phyloP scores from a whole-genome alignment of 2,113 vertebrate genomes.

The Jacana jacana region DNA sequence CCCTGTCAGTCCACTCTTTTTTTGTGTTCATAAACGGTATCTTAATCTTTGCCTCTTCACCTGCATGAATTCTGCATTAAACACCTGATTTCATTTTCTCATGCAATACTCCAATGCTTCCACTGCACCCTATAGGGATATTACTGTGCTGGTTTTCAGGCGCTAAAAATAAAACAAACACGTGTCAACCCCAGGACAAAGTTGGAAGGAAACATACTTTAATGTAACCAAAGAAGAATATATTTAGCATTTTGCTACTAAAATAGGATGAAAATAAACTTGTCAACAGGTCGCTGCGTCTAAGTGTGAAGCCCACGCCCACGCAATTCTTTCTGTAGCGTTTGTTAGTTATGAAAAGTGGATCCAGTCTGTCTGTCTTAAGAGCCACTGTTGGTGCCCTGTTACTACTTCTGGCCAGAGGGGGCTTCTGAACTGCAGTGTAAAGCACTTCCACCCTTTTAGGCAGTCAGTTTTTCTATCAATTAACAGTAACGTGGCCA shows the following conservation, averaged over 20 bases:
- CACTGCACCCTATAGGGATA: conserved; percentile 23
- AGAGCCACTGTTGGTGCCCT: neutral
- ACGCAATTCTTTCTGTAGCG: neutral
- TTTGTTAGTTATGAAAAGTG: neutral
- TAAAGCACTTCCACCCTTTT: neutral
- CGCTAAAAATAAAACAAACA: conserved; percentile 67
- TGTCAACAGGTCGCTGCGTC: neutral
- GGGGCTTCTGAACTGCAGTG: neutral
- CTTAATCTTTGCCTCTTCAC: neutral
- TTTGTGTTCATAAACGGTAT: neutral
- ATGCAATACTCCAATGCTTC: conserved; percentile 5
- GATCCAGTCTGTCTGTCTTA: neutral
- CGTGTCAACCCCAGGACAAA: conserved; percentile 45
- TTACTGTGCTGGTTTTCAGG: conserved; percentile 11
- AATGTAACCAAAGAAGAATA: conserved; percentile 61
- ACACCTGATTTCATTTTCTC: neutral
- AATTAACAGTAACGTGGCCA: neutral
- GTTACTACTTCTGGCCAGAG: neutral
- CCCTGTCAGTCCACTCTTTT: neutral
- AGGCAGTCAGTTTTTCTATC: neutral
- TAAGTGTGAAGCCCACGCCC: conserved; percentile 1
- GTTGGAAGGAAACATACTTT: conserved; percentile 49
- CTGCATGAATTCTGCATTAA: neutral
- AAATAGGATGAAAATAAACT: conserved; percentile 67
- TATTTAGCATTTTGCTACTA: conserved; percentile 58